Conservation (phyloP, 37 sponge, comb jelly and placozoan species). For the Eunapius fragilis region DNA sequence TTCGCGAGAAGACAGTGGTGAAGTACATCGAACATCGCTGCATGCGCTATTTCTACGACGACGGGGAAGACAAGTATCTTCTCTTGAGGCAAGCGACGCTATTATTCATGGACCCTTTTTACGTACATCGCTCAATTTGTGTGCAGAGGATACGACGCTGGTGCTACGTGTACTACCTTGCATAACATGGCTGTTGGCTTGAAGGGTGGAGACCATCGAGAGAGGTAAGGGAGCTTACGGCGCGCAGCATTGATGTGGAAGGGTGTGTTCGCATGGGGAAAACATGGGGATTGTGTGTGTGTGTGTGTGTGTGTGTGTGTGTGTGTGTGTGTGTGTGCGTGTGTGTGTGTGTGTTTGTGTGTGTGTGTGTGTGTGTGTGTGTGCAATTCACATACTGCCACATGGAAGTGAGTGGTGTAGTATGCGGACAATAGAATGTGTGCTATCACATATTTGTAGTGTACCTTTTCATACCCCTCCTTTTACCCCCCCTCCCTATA, state of each 20-base stretch:
- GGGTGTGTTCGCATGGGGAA: too few species aligned
- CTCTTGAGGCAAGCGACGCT: slow-evolving; percentile 9
- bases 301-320: too few species aligned
- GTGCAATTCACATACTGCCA: neutral
- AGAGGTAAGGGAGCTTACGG: too few species aligned
- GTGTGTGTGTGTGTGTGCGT: neutral
- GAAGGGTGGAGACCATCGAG: slow-evolving; percentile 1
- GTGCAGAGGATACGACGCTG: slow-evolving; percentile 22
- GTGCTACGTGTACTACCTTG: slow-evolving; percentile 15
- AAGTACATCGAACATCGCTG: slow-evolving; percentile 21
- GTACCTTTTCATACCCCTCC: too few species aligned
- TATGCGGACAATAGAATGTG: neutral
- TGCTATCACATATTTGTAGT: neutral
- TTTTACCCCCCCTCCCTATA: too few species aligned
- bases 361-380: neutral
- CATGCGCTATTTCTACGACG: slow-evolving; percentile 24
- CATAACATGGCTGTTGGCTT: slow-evolving; percentile 37
- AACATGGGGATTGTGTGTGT: too few species aligned
- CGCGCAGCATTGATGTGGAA: too few species aligned
- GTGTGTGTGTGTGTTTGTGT: neutral
- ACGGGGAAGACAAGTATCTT: slow-evolving; percentile 10
- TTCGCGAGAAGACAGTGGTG: neutral
- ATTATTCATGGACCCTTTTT: neutral
- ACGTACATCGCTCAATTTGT: neutral
- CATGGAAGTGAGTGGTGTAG: neutral